Evolutionary conservation across 2,888 invertebrate genomes (phyloP), one percentile per base, ranked within the genome.

Genomic region (Octodonta nipae): DNA sequence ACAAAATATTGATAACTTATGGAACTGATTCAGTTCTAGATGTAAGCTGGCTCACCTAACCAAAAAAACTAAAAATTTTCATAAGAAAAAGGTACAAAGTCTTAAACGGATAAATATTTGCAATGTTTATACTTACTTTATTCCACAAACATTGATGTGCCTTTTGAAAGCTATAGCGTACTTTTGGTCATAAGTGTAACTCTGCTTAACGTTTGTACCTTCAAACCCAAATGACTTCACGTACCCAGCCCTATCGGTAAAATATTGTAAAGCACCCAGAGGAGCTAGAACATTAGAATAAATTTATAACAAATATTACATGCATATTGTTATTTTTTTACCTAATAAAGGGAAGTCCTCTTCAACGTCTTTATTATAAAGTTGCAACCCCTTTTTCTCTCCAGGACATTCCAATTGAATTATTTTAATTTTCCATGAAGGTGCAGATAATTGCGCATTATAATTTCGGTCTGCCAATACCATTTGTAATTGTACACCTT

Each of bases 101-200:
- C n/a, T n/a, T n/a, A n/a, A n/a, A n/a, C n/a, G n/a, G n/a, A n/a
- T n/a, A n/a, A n/a, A n/a, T n/a, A n/a, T n/a, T n/a, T n/a, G n/a
- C n/a, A n/a, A n/a, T n/a, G n/a, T n/a, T n/a, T n/a, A 22, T 4
- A 41, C 49, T 45, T 39, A 56, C 55, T 39, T 47, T 29, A 56
- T 46, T 32, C 53, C 52, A 40, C 55, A 55, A 30, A 42, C 36
- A 22, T 43, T 34, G 13, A 40, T 43, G 3, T 44, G 42, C 27
- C 70, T 63, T 45, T 66, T 71, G 52, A 79, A 76, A 53, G 78
- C 78, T 1, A 74, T 72, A 0, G 74, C 70, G 45, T 79, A 79
- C 2, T 63, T 61, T 35, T 73, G 45, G 38, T 66, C 67, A 1
- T 65, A 67, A 36, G 71, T 69, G 43, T 75, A 76, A 0, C 70